These are phyloP conservation scores for Bombus impatiens DNA, from an alignment of 1,140 invertebrate genomes.

Conservation along the genomic window DNA sequence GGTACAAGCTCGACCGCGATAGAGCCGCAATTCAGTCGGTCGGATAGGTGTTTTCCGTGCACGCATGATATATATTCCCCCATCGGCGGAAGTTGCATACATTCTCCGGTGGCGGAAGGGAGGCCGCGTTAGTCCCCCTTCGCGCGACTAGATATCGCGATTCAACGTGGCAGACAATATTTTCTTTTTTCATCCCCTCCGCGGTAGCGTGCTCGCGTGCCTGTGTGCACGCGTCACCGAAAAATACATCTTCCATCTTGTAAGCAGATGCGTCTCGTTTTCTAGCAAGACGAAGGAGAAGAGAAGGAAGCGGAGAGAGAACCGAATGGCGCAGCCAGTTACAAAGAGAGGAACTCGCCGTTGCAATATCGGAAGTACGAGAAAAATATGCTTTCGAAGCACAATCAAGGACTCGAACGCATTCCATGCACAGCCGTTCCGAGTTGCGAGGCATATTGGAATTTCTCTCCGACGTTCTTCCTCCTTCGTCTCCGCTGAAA, in stretches of 20 bases:
- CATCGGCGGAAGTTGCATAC: constrained; percentile 27
- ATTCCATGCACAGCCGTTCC: constrained; percentile 73
- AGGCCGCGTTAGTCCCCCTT: neutral
- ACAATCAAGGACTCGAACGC: constrained; percentile 76
- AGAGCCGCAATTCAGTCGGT: constrained; percentile 34
- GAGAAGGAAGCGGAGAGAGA: constrained; percentile 4
- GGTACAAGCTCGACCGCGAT: constrained; percentile 3
- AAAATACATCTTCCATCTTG: constrained; percentile 37
- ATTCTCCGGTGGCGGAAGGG: neutral
- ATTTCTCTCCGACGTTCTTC: constrained; percentile 70
- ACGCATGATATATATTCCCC: constrained; percentile 12
- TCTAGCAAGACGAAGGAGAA: neutral
- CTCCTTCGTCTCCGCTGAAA: neutral
- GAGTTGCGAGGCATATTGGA: constrained; percentile 76
- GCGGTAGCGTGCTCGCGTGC: neutral
- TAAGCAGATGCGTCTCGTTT: neutral
- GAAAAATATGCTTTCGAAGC: constrained; percentile 76
- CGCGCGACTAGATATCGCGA: neutral
- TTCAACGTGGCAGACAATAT: constrained; percentile 24
- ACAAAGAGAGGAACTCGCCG: constrained; percentile 60
- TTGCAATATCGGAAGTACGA: constrained; percentile 72
- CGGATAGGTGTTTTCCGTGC: constrained; percentile 28
- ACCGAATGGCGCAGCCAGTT: constrained; percentile 55
- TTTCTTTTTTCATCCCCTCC: neutral
- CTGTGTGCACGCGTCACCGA: constrained; percentile 12